These are phyloP conservation scores for Parauchenoglanis punctatus DNA, from an alignment of 2,797 vertebrate species.

Conservation along the genomic window DNA sequence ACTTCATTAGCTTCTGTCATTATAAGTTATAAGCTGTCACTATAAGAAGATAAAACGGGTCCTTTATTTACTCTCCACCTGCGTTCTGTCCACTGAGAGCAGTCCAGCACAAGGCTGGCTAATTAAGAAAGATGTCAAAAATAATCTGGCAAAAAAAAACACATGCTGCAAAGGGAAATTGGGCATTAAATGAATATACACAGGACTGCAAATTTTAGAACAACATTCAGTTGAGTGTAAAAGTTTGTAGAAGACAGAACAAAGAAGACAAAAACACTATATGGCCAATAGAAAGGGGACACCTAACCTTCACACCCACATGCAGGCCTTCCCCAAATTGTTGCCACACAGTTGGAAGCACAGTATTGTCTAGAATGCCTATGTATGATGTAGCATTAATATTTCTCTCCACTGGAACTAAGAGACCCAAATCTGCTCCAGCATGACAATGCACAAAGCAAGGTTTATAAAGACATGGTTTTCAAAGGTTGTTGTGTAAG, in stretches of 20 bases:
- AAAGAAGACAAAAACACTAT: neutral
- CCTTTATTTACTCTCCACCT: constrained; percentile 42
- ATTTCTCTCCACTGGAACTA: neutral
- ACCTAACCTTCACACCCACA: neutral
- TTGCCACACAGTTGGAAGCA: neutral
- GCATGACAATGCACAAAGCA: neutral
- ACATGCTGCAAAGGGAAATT: neutral
- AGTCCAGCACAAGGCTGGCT: constrained; percentile 28
- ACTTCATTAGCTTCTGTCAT: constrained; percentile 57
- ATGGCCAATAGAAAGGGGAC: neutral
- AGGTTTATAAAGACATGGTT: neutral
- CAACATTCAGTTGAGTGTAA: neutral
- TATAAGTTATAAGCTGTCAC: constrained; percentile 44
- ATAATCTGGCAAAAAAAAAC: constrained; percentile 31
- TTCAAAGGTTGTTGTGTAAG: neutral
- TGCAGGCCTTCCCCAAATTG: too few species aligned
- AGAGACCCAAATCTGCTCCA: neutral
- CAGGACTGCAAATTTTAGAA: neutral
- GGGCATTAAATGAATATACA: neutral
- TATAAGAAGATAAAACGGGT: constrained; percentile 44
- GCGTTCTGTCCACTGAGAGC: constrained; percentile 33
- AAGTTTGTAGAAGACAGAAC: neutral
- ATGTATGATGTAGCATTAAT: neutral
- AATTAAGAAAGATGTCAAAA: constrained; percentile 36
- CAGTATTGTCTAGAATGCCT: neutral